Base-by-base conservation (phyloP, 2,113 vertebrate genomes). In the Aspiorhynchus laticeps region DNA sequence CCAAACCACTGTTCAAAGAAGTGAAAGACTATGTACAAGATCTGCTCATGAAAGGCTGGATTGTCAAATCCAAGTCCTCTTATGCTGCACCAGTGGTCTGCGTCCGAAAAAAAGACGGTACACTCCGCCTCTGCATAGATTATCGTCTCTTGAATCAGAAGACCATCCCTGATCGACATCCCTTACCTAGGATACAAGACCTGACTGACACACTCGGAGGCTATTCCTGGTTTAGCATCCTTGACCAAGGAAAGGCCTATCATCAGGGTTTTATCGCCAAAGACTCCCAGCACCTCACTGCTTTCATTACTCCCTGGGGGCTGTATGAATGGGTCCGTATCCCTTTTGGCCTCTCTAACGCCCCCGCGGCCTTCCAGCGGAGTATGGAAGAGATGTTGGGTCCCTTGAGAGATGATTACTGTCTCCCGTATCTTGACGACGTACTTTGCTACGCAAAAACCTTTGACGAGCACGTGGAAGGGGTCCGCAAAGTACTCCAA, bases 351-450 rank as follows among this genome's bases (percentile, higher is more conserved):
- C 12, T 33, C 26, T 69, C 65, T 2, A n/a, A 69, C 5, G 28
- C 65, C 3, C 65, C 65, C 1, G 28, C 28, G 0, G n/a, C 65
- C 2, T 33, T 69, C 65, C 65, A 31, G 28, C 0, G 65, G 26
- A 69, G 28, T 15, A 69, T 69, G 65, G 65, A n/a, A 69, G 65
- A 69, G 26, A 38, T 75, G 69, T 26, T 36, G 21, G 7, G 26
- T 14, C 12, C 74, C 33, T 2, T 33, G 10, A n/a, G 69, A 53
- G n/a, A n/a, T n/a, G 83, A 85, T 7, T 85, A 67, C 14, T 65
- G 87, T 80, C 14, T 83, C 2, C 87, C 80, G 5, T 90, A 90
- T 14, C 26, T 88, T 19, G 80, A 90, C 14, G 75, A 86, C 36
- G 33, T 90, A 0, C 65, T 90, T 1, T 88, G 85, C 59, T 90